Evolutionary conservation across 2,113 vertebrate genomes (phyloP), one percentile per base, ranked within the genome.

Genomic region (Verasper variegatus): DNA sequence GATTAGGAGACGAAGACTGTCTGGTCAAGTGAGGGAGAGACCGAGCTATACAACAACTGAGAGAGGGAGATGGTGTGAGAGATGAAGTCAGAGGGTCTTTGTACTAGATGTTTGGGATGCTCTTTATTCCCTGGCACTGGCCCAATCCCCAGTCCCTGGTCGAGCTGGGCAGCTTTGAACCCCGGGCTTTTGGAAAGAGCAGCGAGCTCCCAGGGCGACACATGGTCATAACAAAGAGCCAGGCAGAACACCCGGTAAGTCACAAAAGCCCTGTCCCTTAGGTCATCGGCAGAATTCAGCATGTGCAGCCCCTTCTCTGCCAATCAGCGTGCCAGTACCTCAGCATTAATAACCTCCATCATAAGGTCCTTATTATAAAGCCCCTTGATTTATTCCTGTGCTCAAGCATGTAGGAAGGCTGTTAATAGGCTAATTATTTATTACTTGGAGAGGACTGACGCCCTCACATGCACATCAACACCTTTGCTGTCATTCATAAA

Each of bases 161-260:
- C 14, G 35, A 79, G 71, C 78, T 12, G 63, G 51, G 74, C 54
- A n/a, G 89, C 88, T 91, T 92, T 88, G 82, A 91, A 79, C 66
- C 76, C 31, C 6, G 31, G 70, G 77, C 74, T 83, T 88, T 87
- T 86, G 77, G 88, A 90, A 89, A 87, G 83, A 88, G 81, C 85
- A 86, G 78, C 80, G 54, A 67, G 82, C 87, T 84, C 74, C 76
- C 73, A 74, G 58, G 85, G 85, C 76, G 77, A 93, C 91, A 92
- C 82, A 88, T 87, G 85, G 87, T 75, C 74, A 57, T 65, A 83
- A 91, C 85, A 92, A 93, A 93, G 86, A 82, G 78, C 62, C 74
- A 23, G 80, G 88, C 89, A 90, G 78, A 78, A 89, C 57, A 74
- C 87, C 89, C 56, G 26, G 52, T 84, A 88, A 91, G 87, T 87